Percentiles rank a stretch among this genome's conserved stretches.
phyloP scores from a whole-genome alignment of 2,888 invertebrate species.

The Leptinotarsa tumamoca region DNA sequence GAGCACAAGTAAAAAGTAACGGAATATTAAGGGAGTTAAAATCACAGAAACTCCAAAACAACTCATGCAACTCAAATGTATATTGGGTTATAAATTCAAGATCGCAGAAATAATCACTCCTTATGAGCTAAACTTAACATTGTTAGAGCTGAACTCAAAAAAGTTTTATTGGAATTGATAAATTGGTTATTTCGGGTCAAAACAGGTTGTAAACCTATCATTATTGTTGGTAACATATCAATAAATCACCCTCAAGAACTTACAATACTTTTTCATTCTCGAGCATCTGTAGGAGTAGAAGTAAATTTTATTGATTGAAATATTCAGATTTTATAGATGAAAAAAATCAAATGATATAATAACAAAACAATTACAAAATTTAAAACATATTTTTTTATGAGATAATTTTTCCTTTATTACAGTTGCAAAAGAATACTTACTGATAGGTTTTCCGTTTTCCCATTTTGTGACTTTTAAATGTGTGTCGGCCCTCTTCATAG shows the following conservation, averaged over 20 bases:
- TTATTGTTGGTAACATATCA: too few relatives aligned
- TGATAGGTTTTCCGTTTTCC: conserved; percentile 88
- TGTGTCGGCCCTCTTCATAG: conserved; percentile 80
- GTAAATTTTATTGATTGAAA: background rate
- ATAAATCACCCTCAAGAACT: conserved; percentile 29
- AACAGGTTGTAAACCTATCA: too few relatives aligned
- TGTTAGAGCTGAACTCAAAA: background rate
- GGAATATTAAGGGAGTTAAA: background rate
- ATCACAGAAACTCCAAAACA: too few relatives aligned
- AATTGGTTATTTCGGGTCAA: background rate
- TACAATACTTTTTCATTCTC: conserved; percentile 48
- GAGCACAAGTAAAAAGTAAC: background rate
- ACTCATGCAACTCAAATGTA: background rate
- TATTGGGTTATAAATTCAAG: background rate
- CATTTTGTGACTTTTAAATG: conserved; percentile 88
- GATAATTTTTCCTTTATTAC: background rate
- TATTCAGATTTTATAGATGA: too few relatives aligned
- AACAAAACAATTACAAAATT: too few relatives aligned
- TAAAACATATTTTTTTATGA: too few relatives aligned
- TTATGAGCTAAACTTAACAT: background rate
- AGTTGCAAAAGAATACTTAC: conserved; percentile 71
- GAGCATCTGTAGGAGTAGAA: conserved; percentile 48
- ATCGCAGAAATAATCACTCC: too few relatives aligned
- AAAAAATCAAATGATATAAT: background rate
- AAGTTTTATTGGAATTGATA: background rate